These are phyloP conservation scores for Mesitornis unicolor DNA, from an alignment of 2,113 vertebrate genomes.

Conservation along the genomic window DNA sequence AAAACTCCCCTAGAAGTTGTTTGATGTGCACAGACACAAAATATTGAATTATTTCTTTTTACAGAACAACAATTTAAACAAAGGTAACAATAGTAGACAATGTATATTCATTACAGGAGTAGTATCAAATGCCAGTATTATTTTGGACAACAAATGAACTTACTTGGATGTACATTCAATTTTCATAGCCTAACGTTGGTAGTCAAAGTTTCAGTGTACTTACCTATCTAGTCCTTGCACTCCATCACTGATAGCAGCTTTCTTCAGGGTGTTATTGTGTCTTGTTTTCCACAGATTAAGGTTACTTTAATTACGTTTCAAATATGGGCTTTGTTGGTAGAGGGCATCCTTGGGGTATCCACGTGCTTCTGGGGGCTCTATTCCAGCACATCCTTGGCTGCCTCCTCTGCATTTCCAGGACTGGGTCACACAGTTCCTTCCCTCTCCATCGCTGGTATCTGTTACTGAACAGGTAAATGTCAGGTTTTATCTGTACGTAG, in stretches of 20 bases:
- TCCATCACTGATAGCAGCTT: neutral
- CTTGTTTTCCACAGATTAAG: neutral
- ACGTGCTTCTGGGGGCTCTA: neutral
- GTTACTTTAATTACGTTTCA: neutral
- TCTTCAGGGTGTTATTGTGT: neutral
- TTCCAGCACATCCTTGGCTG: neutral
- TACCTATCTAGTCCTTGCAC: neutral
- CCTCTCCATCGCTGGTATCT: neutral
- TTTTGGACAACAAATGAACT: neutral
- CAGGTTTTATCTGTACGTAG: neutral
- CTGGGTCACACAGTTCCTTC: neutral
- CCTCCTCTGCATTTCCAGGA: neutral
- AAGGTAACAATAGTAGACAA: neutral
- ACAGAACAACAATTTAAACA: neutral
- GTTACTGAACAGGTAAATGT: neutral
- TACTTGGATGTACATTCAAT: fast-evolving
- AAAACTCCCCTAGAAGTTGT: neutral
- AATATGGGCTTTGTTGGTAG: neutral
- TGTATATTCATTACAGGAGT: neutral
- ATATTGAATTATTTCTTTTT: neutral
- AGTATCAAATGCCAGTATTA: neutral
- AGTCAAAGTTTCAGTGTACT: neutral
- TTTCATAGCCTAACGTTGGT: neutral
- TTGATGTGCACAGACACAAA: neutral
- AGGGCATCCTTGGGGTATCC: neutral